Conservation (phyloP, 2,797 vertebrate species). For the Bradypodion ventrale region DNA sequence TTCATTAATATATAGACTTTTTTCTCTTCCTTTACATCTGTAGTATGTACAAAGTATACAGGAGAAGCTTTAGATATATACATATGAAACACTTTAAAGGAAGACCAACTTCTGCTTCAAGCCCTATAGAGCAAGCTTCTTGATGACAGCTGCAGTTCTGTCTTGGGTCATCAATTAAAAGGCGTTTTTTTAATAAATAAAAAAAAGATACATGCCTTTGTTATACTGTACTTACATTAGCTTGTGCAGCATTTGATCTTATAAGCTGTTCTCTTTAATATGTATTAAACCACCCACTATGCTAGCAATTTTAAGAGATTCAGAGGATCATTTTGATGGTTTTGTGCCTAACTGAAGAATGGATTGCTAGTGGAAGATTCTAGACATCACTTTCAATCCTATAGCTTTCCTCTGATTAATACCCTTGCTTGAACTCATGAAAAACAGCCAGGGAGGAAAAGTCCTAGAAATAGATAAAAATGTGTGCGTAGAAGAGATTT, state of each 20-base stretch:
- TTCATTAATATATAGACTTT: constrained; percentile 5
- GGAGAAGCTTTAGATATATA: not conserved
- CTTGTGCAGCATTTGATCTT: not conserved
- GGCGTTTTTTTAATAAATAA: too few relatives aligned
- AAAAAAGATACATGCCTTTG: too few relatives aligned
- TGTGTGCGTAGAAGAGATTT: not conserved
- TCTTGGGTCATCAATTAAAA: not conserved
- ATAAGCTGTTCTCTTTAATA: not conserved
- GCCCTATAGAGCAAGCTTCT: not conserved
- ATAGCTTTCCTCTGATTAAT: not conserved
- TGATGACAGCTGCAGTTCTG: not conserved
- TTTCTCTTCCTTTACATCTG: not conserved
- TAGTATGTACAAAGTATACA: constrained; percentile 24
- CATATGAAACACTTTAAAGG: not conserved
- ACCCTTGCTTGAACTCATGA: not conserved
- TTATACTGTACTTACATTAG: not conserved
- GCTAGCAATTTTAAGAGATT: not conserved
- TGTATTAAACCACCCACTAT: not conserved
- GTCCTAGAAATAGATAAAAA: not conserved
- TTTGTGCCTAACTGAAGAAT: not conserved
- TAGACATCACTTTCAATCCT: not conserved
- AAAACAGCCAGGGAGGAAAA: not conserved
- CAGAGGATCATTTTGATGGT: too few relatives aligned
- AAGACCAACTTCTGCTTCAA: constrained; percentile 4
- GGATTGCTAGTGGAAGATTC: not conserved